phyloP scores from a whole-genome alignment of 1,140 invertebrate genomes.

The Patella vulgata region DNA sequence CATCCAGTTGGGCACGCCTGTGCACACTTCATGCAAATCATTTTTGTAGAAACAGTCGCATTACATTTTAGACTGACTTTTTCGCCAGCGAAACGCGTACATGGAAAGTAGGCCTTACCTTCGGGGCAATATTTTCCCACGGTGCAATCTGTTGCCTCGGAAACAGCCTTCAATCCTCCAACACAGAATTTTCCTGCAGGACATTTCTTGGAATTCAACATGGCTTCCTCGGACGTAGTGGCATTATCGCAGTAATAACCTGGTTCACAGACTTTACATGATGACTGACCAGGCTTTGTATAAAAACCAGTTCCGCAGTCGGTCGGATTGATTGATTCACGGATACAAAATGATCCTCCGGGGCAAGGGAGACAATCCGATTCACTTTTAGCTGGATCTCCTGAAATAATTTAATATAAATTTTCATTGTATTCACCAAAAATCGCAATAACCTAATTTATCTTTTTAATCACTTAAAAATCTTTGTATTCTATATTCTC shows the following conservation, averaged over 20 bases:
- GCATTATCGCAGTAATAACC: slow-evolving; percentile 63
- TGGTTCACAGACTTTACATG: slow-evolving; percentile 51
- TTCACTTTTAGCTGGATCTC: slow-evolving; percentile 56
- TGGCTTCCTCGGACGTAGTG: slow-evolving; percentile 54
- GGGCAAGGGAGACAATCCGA: slow-evolving; percentile 57
- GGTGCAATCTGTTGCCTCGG: slow-evolving; percentile 48
- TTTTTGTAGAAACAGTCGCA: too few relatives aligned
- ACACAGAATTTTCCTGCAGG: slow-evolving; percentile 55
- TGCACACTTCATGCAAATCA: too few relatives aligned
- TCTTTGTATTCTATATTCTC: too few relatives aligned
- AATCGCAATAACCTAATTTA: too few relatives aligned
- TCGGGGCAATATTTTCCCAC: slow-evolving; percentile 58
- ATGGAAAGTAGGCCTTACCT: slow-evolving; percentile 38
- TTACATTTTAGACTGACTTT: too few relatives aligned
- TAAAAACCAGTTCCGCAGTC: slow-evolving; percentile 50
- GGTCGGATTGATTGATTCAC: slow-evolving; percentile 45
- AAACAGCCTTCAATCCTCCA: slow-evolving; percentile 37
- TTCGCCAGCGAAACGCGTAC: too few relatives aligned
- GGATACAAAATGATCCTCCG: slow-evolving; percentile 54
- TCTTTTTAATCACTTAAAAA: too few relatives aligned
- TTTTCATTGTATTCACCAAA: too few relatives aligned
- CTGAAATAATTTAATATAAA: too few relatives aligned
- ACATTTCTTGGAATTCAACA: slow-evolving; percentile 57
- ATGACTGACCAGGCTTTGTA: slow-evolving; percentile 46
- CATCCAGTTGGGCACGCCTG: too few relatives aligned